Percentiles rank a stretch among this genome's conserved stretches.
phyloP scores from a whole-genome alignment of 2,113 vertebrate species.

The Megalops atlanticus region DNA sequence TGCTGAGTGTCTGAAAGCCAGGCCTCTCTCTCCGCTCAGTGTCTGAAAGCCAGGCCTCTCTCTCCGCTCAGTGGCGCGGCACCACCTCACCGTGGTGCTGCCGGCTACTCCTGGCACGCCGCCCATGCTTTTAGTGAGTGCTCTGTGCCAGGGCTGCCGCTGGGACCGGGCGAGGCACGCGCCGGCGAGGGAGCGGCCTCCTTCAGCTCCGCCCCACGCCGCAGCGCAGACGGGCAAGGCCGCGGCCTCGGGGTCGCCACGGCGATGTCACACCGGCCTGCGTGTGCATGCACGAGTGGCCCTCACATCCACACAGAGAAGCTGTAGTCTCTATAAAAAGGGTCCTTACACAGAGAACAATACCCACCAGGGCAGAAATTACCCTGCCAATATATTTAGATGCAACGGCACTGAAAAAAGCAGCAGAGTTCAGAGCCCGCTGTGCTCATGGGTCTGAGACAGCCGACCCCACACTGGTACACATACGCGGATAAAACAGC shows the following conservation, averaged over 20 bases:
- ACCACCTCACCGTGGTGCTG: conserved; percentile 49
- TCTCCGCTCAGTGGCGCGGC: too few relatives aligned
- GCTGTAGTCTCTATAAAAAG: conserved; percentile 1
- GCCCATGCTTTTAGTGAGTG: conserved; percentile 86
- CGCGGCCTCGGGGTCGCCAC: conserved; percentile 58
- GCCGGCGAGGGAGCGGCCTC: conserved; percentile 80
- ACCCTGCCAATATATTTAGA: too few relatives aligned
- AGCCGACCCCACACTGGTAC: too few relatives aligned
- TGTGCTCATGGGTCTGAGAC: background rate
- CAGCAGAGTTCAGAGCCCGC: background rate
- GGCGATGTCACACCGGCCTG: conserved; percentile 54
- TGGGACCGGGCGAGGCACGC: conserved; percentile 84
- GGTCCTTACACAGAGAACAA: background rate
- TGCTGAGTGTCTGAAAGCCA: conserved; percentile 69
- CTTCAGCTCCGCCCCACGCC: conserved; percentile 77
- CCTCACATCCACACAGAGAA: background rate
- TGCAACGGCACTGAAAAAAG: background rate
- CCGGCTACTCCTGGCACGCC: conserved; percentile 78
- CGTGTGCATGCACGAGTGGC: background rate
- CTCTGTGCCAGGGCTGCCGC: conserved; percentile 85
- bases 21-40: conserved; percentile 63
- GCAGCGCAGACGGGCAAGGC: conserved; percentile 78
- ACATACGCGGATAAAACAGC: too few relatives aligned
- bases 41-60: conserved; percentile 71
- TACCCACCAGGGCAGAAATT: background rate